Evolutionary conservation across 2,888 invertebrate species (phyloP).

Genomic region (Zygaena filipendulae): DNA sequence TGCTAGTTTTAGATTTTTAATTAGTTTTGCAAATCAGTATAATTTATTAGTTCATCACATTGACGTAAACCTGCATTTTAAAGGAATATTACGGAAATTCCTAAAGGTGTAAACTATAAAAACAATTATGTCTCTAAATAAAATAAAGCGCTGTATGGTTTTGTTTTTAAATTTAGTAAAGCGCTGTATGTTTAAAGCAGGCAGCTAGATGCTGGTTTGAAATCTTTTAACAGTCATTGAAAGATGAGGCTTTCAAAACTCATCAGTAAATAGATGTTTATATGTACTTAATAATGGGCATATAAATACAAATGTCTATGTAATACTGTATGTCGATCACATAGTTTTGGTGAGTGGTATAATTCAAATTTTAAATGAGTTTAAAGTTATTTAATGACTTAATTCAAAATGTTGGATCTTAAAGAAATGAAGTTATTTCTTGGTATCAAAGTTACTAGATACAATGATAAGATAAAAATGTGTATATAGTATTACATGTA

Average conservation of each 20-base stretch:
- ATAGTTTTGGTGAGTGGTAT: not conserved
- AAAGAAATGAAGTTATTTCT: constrained; percentile 17
- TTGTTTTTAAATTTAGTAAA: not conserved
- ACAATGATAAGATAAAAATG: not conserved
- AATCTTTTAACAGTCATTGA: not conserved
- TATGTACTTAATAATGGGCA: constrained; percentile 13
- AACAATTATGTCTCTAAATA: not conserved
- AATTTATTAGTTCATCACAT: not conserved
- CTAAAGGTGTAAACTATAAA: not conserved
- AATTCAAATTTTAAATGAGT: not conserved
- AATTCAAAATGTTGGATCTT: constrained; percentile 17
- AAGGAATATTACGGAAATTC: not conserved
- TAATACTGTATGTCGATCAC: constrained; percentile 12
- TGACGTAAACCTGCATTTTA: not conserved
- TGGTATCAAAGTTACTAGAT: constrained; percentile 16
- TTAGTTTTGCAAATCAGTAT: not conserved
- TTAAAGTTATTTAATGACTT: too few relatives aligned
- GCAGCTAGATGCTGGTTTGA: constrained; percentile 16
- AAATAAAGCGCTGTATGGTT: not conserved
- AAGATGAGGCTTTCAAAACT: constrained; percentile 8
- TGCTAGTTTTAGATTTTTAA: not conserved
- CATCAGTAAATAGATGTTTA: constrained; percentile 15
- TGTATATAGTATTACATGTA: too few relatives aligned
- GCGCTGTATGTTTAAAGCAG: not conserved
- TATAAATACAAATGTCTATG: constrained; percentile 14